Percentiles rank a stretch among this genome's conserved stretches.
These are phyloP conservation scores for Heliconius eleuchia DNA, from an alignment of 1,140 invertebrate species.

Conservation along the genomic window DNA sequence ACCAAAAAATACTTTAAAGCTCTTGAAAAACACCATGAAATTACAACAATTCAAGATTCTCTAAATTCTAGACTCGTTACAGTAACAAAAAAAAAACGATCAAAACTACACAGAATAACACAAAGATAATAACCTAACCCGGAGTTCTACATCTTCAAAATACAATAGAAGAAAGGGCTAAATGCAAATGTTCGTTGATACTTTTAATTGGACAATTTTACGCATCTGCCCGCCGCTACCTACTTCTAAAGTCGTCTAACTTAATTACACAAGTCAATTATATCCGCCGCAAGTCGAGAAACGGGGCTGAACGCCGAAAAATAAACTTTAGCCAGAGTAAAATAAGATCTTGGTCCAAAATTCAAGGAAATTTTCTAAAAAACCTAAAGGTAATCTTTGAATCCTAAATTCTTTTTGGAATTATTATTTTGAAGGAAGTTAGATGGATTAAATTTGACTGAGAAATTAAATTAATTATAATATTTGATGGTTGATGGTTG, in stretches of 20 bases:
- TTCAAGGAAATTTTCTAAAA: constrained; percentile 12
- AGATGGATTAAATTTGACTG: constrained; percentile 25
- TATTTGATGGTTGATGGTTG: neutral
- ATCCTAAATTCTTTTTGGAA: constrained; percentile 27
- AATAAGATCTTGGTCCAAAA: neutral
- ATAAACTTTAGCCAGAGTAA: constrained; percentile 6
- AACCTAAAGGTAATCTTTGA: constrained; percentile 30
- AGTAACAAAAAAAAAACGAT: neutral
- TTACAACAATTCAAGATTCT: no score
- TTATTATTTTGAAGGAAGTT: constrained; percentile 30
- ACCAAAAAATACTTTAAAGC: no score
- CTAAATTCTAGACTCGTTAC: neutral
- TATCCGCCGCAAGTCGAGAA: constrained; percentile 21
- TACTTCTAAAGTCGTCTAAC: constrained; percentile 43
- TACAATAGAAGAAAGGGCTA: constrained; percentile 31
- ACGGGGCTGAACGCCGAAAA: neutral
- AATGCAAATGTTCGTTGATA: constrained; percentile 50
- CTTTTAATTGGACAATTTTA: constrained; percentile 53
- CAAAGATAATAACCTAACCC: neutral
- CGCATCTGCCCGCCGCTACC: constrained; percentile 44
- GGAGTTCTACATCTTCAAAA: constrained; percentile 6
- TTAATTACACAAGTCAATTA: constrained; percentile 49
- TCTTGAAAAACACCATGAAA: no score
- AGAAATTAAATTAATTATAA: constrained; percentile 34
- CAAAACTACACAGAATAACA: neutral